Conservation (phyloP, 2,113 vertebrate genomes). For the Thinocorus orbignyianus region DNA sequence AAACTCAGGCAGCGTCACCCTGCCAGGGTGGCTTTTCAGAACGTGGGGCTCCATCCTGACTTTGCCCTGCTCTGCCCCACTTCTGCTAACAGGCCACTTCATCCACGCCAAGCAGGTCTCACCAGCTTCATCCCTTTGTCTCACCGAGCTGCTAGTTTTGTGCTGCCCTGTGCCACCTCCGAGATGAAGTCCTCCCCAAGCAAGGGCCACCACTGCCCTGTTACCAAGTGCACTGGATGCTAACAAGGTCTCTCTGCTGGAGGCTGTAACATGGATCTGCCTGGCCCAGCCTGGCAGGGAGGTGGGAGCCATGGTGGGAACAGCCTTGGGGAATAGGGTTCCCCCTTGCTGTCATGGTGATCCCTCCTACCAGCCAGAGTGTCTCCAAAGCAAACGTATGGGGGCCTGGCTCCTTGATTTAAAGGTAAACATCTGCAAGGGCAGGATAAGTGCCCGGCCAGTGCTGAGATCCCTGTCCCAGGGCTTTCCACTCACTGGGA, state of each 20-base stretch:
- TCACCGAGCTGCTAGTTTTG: not conserved
- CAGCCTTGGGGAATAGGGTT: not conserved
- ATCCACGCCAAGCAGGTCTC: not conserved
- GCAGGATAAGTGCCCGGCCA: rapidly evolving
- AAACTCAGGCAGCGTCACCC: not conserved
- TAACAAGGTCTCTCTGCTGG: not conserved
- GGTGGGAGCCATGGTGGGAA: not conserved
- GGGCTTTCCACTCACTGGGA: not conserved
- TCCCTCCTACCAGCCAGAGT: not conserved
- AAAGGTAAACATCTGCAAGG: not conserved
- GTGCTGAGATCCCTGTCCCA: not conserved
- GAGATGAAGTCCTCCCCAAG: not conserved
- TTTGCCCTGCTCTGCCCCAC: not conserved
- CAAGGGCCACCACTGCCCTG: not conserved
- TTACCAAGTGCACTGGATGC: rapidly evolving
- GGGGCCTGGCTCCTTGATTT: not conserved
- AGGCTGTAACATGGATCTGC: not conserved
- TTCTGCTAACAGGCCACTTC: not conserved
- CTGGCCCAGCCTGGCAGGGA: not conserved
- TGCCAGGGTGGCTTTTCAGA: not conserved
- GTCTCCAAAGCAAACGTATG: rapidly evolving
- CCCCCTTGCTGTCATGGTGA: rapidly evolving
- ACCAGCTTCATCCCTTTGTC: not conserved
- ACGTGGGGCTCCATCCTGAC: not conserved
- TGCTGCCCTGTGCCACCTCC: rapidly evolving